Conservation (phyloP, 2,797 vertebrate species). For the Girardinus metallicus region DNA sequence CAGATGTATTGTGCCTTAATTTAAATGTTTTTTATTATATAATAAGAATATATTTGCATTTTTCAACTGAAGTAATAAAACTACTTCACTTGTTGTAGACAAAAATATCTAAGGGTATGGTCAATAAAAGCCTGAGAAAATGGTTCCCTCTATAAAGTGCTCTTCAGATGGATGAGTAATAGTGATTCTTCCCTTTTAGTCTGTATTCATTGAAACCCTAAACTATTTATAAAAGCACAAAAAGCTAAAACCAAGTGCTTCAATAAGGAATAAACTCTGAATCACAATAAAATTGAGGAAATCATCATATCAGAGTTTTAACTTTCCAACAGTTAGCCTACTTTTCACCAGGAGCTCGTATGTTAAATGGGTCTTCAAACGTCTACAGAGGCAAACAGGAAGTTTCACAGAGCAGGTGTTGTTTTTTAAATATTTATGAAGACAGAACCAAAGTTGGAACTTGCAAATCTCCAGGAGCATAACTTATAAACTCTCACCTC, state of each 20-base stretch:
- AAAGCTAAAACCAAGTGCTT: neutral
- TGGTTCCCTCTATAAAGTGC: neutral
- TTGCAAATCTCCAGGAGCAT: constrained; percentile 12
- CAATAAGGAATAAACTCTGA: neutral
- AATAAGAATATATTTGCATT: neutral
- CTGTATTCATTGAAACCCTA: too few relatives aligned
- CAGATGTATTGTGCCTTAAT: neutral
- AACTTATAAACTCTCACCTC: constrained; percentile 13
- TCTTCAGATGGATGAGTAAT: neutral
- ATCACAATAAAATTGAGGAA: neutral
- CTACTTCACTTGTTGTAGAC: neutral
- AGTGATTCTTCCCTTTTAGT: neutral
- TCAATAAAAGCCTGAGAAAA: neutral
- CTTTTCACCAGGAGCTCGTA: constrained; percentile 16
- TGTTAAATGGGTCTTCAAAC: constrained; percentile 35
- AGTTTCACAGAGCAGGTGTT: constrained; percentile 67
- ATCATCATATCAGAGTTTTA: neutral
- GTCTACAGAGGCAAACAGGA: constrained; percentile 33
- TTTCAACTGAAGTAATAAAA: neutral
- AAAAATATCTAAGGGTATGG: neutral
- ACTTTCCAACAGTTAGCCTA: constrained; percentile 9
- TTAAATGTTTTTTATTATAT: neutral
- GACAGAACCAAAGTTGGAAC: neutral
- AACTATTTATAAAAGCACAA: neutral
- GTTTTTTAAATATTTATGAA: constrained; percentile 59